A percentile compares a stretch with the other conserved stretches of the same genome.
Conservation (phyloP, 2,113 vertebrate species). For the Trematocara stigmaticum region DNA sequence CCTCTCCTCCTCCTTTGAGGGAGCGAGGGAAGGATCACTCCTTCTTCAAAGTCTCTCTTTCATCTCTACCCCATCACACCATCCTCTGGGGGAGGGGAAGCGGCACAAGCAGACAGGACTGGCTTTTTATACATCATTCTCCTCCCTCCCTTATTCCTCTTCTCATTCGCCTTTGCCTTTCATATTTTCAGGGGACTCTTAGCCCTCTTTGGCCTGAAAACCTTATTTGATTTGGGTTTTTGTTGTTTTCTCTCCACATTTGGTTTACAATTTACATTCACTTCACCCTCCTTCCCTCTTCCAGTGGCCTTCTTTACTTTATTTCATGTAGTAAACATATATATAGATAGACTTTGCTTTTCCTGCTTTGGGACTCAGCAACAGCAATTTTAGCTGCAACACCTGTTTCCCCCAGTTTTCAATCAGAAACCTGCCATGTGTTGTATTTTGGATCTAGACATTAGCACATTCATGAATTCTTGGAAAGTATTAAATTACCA, state of each 20-base stretch:
- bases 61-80: conserved; percentile 61
- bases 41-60: conserved; percentile 69
- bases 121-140: conserved; percentile 45
- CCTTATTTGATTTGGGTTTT: background rate
- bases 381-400: background rate
- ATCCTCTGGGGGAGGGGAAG: conserved; percentile 44
- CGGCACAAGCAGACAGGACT: conserved; percentile 40
- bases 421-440: background rate
- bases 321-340: background rate
- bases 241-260: background rate
- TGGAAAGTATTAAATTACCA: background rate
- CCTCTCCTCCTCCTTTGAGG: conserved; percentile 53
- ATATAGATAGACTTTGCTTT: background rate
- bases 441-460: background rate
- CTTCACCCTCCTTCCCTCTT: background rate
- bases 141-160: conserved; percentile 40
- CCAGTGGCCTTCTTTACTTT: background rate
- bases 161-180: background rate
- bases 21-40: conserved; percentile 53
- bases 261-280: background rate
- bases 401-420: background rate
- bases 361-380: background rate
- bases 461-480: background rate
- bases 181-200: conserved; percentile 4
- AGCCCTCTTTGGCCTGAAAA: conserved; percentile 30